Evolutionary conservation across 2,113 vertebrate genomes (phyloP), one percentile per base, ranked within the genome.

Genomic region (Nansenia antarctica): DNA sequence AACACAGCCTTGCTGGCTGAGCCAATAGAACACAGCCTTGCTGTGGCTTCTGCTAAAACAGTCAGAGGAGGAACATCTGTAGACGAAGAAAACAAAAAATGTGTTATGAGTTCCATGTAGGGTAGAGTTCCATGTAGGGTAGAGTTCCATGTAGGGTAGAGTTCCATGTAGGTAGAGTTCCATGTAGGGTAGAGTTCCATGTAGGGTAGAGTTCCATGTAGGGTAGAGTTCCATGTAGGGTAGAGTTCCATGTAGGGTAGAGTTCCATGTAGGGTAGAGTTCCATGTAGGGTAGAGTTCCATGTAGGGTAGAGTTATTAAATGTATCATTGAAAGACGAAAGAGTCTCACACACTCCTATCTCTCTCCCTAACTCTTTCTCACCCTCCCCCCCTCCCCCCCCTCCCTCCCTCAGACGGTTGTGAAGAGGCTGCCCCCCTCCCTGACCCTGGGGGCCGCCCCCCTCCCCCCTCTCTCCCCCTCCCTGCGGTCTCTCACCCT

Each of bases 401-500:
- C 42, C 2, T 55, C 5, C 65, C 12, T 64, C 22, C 63, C 34
- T 35, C 55, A 79, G 73, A 60, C 18, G 34, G 39, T 45, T 24
- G 62, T 73, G 31, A 82, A 86, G 65, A 75, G 62, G 30, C 47
- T 83, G 5, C 63, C 72, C 39, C 72, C 76, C 2, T 65, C 79
- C 32, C 55, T 80, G 47, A 62, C 73, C 20, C 62, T 79, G 11
- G 59, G 72, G 15, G 53, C 37, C 37, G 59, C 32, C 35, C 12
- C 68, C 22, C 60, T 86, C 80, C 78, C 81, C 61, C 64, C 81
- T 34, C 73, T 78, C 31, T 62, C 74, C 54, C 68, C 77, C 11
- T 72, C 76, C 47, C 59, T 87, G 49, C 74, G 74, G 11, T 76
- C 80, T 29, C 77, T 77, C 61, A 83, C 82, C 20, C 73, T 85